Base-by-base conservation (phyloP, 2,888 invertebrate genomes). In the Scaptomyza reducta region DNA sequence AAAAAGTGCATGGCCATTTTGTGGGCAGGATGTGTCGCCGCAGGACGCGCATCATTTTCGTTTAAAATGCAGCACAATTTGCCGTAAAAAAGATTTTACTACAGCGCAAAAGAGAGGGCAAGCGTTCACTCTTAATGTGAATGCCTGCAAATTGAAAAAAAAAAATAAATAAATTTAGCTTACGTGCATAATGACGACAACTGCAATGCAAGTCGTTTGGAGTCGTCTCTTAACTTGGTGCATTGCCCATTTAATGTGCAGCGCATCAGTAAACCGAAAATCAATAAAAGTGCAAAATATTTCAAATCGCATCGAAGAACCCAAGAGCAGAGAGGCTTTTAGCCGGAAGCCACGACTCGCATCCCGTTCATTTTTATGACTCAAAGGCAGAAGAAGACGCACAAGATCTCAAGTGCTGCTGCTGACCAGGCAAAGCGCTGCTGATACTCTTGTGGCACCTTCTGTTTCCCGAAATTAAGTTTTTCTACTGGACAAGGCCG, bases 21-120 rank as follows among this genome's bases (percentile, higher is more conserved):
- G 85, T 69, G 77, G 84, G 63, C 74, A 86, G 83, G 86, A 87
- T 85, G 88, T 79, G 80, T 70, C 71, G 85, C 87, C 85, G 85
- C 86, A 87, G 83, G 83, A 83, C 71, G 83, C 85, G 79, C 87
- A 82, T 87, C 87, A 83, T 83, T 83, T 83, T 87, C 83, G 83
- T 77, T 83, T 77, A 81, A 83, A 83, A 87, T 87, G 82, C 87
- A 83, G 83, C 85, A 83, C 87, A 86, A 86, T 86, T 80, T 83
- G 80, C 84, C 82, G 87, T 83, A 87, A 83, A 83, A 84, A 70
- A 74, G 77, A 71, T 74, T 82, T 67, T 64, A 55, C 72, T 67
- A 56, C 51, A 42, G 11, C 58, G 16, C 55, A 2, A 16, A 10
- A 14, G 40, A 9, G 14, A 3, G 38, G n/a, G 31, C 31, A 27